Conservation (phyloP, 1,140 invertebrate species). For the Aphaenogaster rudis region DNA sequence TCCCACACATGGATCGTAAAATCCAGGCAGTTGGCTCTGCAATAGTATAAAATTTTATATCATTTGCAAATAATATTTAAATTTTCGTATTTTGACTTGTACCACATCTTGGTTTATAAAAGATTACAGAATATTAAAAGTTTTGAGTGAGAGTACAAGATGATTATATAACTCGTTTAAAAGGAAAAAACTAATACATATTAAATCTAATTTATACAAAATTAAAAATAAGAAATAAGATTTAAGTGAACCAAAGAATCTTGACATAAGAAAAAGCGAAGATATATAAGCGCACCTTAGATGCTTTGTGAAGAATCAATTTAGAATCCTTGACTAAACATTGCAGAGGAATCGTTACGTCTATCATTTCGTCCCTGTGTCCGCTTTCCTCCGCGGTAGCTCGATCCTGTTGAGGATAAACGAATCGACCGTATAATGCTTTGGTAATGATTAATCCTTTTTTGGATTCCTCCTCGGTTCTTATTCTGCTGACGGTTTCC, state of each 20-base stretch:
- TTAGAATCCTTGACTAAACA: conserved; percentile 97
- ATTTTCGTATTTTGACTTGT: neutral
- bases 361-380: conserved; percentile 90
- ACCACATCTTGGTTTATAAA: neutral
- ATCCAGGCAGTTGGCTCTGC: conserved; percentile 97
- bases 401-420: conserved; percentile 81
- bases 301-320: conserved; percentile 93
- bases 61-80: conserved; percentile 25
- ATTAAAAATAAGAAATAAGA: neutral
- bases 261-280: neutral
- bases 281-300: conserved; percentile 90
- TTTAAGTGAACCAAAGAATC: neutral
- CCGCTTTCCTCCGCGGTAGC: conserved; percentile 78
- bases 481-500: conserved; percentile 92
- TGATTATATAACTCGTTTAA: neutral
- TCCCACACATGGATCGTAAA: conserved; percentile 98
- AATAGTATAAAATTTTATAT: conserved; percentile 76
- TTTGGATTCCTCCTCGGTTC: conserved; percentile 92
- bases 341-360: conserved; percentile 97
- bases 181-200: neutral
- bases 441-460: conserved; percentile 95
- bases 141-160: no score
- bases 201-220: neutral
- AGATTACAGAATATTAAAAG: neutral
- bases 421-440: conserved; percentile 93